These are phyloP conservation scores for Strigops habroptila DNA, from an alignment of 2,113 vertebrate genomes.

Conservation along the genomic window DNA sequence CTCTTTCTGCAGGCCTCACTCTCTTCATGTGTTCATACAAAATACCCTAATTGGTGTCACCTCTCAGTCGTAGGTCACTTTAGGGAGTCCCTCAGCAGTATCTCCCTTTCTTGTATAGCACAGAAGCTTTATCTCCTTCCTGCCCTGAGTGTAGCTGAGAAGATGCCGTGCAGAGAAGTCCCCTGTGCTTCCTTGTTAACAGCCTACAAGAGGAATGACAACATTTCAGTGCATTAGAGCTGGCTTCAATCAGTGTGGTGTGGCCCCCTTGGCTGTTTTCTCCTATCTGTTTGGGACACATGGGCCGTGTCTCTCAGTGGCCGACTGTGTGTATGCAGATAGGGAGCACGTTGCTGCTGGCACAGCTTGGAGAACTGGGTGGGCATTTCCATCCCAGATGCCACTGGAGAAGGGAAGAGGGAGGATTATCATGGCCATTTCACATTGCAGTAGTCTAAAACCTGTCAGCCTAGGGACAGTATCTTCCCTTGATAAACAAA, in stretches of 20 bases:
- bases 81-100: neutral
- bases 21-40: neutral
- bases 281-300: neutral
- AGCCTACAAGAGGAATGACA: constrained; percentile 5
- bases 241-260: neutral
- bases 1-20: neutral
- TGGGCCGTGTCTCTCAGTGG: neutral
- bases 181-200: neutral
- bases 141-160: neutral
- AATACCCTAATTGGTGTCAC: rapidly evolving
- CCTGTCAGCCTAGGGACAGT: constrained; percentile 11
- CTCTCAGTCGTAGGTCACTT: rapidly evolving
- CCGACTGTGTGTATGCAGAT: constrained; percentile 5
- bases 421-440: constrained; percentile 11
- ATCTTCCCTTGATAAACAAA: neutral
- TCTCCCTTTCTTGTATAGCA: neutral
- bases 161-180: neutral
- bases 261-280: constrained; percentile 4
- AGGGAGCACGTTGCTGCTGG: neutral
- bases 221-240: neutral
- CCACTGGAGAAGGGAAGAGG: neutral
- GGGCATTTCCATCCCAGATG: constrained; percentile 22
- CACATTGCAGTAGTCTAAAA: neutral
- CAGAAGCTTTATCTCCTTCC: neutral
- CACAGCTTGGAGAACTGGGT: neutral